Evolutionary conservation across 2,888 invertebrate genomes (phyloP).

Genomic region (Anarsia innoxiella): DNA sequence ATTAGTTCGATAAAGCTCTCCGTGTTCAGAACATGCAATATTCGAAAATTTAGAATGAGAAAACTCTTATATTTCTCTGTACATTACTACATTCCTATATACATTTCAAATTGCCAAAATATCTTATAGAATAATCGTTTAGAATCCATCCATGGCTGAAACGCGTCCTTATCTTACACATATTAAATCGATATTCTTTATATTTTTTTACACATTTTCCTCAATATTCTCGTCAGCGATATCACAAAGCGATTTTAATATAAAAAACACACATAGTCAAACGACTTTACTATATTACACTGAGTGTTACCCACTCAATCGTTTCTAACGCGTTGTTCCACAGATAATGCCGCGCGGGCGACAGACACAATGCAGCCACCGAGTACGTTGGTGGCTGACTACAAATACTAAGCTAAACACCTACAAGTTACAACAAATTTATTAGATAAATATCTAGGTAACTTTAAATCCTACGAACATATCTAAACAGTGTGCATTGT

Average conservation of each 20-base stretch:
- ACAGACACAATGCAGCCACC: neutral
- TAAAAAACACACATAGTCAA: slow-evolving; percentile 49
- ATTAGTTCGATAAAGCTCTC: slow-evolving; percentile 46
- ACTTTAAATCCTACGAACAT: slow-evolving; percentile 18
- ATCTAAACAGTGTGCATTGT: slow-evolving; percentile 21
- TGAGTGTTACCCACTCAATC: slow-evolving; percentile 25
- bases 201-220: slow-evolving; percentile 31
- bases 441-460: slow-evolving; percentile 18
- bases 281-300: slow-evolving; percentile 36
- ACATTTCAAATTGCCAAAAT: slow-evolving; percentile 23
- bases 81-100: slow-evolving; percentile 48
- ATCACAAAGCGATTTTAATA: slow-evolving; percentile 58
- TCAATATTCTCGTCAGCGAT: slow-evolving; percentile 40
- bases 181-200: slow-evolving; percentile 17
- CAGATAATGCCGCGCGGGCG: slow-evolving; percentile 4
- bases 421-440: slow-evolving; percentile 12
- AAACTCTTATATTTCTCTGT: slow-evolving; percentile 31
- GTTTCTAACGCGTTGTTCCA: slow-evolving; percentile 8
- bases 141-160: slow-evolving; percentile 16
- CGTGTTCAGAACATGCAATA: slow-evolving; percentile 37
- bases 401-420: slow-evolving; percentile 10
- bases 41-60: slow-evolving; percentile 35
- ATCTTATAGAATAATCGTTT: slow-evolving; percentile 14
- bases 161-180: slow-evolving; percentile 27
- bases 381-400: slow-evolving; percentile 12